Evolutionary conservation across 1,140 invertebrate species (phyloP).

Genomic region (Drosophila ambigua): DNA sequence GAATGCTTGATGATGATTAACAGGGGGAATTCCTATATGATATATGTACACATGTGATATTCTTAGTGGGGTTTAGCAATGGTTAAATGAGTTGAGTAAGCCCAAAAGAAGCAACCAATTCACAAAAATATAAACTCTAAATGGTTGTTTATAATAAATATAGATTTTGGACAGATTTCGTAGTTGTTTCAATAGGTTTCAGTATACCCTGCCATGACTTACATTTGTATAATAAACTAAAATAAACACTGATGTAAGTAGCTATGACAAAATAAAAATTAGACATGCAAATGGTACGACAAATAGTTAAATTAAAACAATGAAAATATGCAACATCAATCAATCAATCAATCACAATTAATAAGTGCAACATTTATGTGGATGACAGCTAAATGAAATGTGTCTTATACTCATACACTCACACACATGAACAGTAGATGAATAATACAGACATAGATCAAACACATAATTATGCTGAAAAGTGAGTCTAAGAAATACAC

Average conservation of each 20-base stretch:
- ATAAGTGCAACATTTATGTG: slow-evolving; percentile 5
- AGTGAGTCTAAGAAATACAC: slow-evolving; percentile 83
- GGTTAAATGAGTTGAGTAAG: too few relatives aligned
- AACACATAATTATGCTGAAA: slow-evolving; percentile 28
- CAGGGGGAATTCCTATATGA: too few relatives aligned
- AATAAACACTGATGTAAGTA: neutral
- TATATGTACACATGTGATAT: too few relatives aligned
- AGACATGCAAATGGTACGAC: slow-evolving; percentile 28
- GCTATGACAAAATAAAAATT: neutral
- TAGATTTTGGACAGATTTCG: too few relatives aligned
- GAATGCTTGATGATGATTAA: slow-evolving; percentile 3
- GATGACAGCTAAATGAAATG: slow-evolving; percentile 13
- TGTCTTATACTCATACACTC: too few relatives aligned
- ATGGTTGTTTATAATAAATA: too few relatives aligned
- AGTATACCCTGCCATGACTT: too few relatives aligned
- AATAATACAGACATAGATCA: slow-evolving; percentile 18
- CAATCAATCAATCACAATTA: neutral
- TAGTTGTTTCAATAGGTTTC: too few relatives aligned
- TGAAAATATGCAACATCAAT: slow-evolving; percentile 9
- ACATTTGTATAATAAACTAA: too few relatives aligned
- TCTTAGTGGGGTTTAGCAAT: too few relatives aligned
- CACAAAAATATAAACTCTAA: too few relatives aligned
- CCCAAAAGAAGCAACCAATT: too few relatives aligned
- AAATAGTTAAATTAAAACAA: neutral
- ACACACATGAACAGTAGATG: slow-evolving; percentile 3